Evolutionary conservation across 2,888 invertebrate genomes (phyloP).

Genomic region (Coleophora flavipennella): DNA sequence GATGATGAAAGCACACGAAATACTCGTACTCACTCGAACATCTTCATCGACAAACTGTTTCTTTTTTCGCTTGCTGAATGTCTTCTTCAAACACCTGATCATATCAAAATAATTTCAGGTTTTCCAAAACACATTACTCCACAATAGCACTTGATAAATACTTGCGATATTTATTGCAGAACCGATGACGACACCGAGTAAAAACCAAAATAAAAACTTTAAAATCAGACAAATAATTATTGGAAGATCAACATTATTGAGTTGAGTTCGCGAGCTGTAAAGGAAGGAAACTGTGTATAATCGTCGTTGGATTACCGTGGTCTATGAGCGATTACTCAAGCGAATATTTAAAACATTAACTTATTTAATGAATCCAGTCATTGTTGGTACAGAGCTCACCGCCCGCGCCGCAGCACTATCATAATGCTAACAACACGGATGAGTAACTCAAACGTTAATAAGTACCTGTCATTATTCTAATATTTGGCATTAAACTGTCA

Average conservation of each 20-base stretch:
- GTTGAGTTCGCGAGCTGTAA: background rate
- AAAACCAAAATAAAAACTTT: too few species aligned
- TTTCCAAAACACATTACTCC: too few species aligned
- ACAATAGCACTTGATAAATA: too few species aligned
- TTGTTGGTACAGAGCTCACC: too few species aligned
- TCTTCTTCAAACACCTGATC: conserved; percentile 34
- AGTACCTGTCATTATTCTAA: too few species aligned
- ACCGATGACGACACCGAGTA: too few species aligned
- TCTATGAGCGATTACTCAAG: conserved; percentile 33
- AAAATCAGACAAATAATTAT: background rate
- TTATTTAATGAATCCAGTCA: too few species aligned
- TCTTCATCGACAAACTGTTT: conserved; percentile 18
- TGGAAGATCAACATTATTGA: conserved; percentile 8
- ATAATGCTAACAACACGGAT: conserved; percentile 18
- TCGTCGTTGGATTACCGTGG: conserved; percentile 26
- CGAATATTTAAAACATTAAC: conserved; percentile 14
- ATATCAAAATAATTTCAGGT: conserved; percentile 19
- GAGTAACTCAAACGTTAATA: conserved; percentile 4
- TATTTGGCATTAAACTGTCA: too few species aligned
- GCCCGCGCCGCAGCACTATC: conserved; percentile 1
- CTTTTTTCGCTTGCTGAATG: conserved; percentile 31
- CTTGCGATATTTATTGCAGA: too few species aligned
- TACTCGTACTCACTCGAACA: conserved; percentile 30
- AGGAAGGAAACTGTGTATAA: conserved; percentile 21
- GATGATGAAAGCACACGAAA: too few species aligned